Base-by-base conservation (phyloP, 2,113 vertebrate species). In the Epinephelus cyanopodus region DNA sequence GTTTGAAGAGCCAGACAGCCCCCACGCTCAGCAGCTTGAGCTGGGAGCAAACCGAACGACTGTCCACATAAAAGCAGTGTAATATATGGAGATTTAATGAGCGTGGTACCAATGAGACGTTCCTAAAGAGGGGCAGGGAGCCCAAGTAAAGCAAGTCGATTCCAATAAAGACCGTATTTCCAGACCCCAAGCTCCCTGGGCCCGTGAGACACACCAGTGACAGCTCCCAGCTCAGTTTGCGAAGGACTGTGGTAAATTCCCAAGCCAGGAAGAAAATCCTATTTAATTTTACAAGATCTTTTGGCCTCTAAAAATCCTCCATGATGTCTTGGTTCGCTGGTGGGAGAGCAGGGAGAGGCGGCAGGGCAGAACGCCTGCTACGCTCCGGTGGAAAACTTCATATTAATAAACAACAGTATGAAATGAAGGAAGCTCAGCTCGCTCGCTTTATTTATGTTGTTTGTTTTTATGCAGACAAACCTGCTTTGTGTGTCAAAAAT, bases 251-350 rank as follows among this genome's bases (percentile, higher is more conserved):
- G 93, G 92, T 93, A 80, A 93, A 93, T 87, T 82, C 90, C 79
- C 82, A 84, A 81, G 91, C 90, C 92, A 92, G 89, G 90, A 89
- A 93, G 94, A 95, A 95, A 94, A 94, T 93, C 93, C 92, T 84
- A 90, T 92, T 95, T 93, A 90, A 93, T 94, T 96, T 95, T 93
- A 95, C 93, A 93, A 95, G 91, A 89, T 89, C 89, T 85, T 89
- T 87, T 92, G 91, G 91, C 87, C 92, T 88, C 83, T 85, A 84
- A 93, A 86, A 90, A 69, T 92, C 91, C 88, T 91, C 74, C 83
- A 61, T 82, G 87, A 92, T 91, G 91, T 92, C 82, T 81, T 83
- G 84, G 86, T 86, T 89, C 62, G 70, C 83, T 83, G 85, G 73
- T 61, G 79, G 56, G 79, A 57, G 74, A 85, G 69, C 53, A 33